These are phyloP conservation scores for Gymnogyps californianus DNA, from an alignment of 2,113 vertebrate genomes.

Conservation along the genomic window DNA sequence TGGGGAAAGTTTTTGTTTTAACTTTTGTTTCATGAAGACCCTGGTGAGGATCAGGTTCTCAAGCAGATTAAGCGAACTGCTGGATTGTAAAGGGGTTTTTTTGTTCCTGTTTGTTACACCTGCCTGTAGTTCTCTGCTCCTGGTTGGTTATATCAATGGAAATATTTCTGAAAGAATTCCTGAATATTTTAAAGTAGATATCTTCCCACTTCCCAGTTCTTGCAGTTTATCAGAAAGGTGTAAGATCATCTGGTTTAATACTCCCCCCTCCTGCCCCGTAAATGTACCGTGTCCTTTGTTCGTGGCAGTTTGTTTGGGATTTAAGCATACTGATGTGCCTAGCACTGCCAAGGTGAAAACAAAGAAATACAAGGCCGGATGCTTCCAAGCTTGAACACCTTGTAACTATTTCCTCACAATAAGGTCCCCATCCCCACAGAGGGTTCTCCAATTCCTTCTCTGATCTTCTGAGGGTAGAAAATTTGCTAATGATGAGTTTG, in stretches of 20 bases:
- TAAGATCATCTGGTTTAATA: neutral
- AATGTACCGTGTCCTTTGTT: neutral
- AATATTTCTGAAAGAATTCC: neutral
- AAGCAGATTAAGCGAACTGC: neutral
- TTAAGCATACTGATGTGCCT: neutral
- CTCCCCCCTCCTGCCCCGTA: fast-evolving
- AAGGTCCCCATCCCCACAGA: neutral
- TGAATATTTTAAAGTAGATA: neutral
- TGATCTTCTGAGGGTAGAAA: neutral
- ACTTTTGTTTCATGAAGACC: neutral
- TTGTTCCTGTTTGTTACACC: neutral
- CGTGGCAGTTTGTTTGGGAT: neutral
- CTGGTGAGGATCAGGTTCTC: neutral
- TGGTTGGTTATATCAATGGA: neutral
- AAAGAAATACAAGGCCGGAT: neutral
- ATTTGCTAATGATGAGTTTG: no score
- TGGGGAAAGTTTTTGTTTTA: neutral
- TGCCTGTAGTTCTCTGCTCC: neutral
- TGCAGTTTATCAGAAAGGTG: neutral
- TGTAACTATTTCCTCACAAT: neutral
- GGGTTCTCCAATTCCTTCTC: neutral
- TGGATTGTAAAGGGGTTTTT: neutral
- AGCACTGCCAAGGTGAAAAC: neutral
- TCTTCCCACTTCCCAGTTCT: neutral
- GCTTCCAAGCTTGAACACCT: neutral